Evolutionary conservation across 2,888 invertebrate species (phyloP), one percentile per base, ranked within the genome.

Genomic region (Dinocampus coccinellae): DNA sequence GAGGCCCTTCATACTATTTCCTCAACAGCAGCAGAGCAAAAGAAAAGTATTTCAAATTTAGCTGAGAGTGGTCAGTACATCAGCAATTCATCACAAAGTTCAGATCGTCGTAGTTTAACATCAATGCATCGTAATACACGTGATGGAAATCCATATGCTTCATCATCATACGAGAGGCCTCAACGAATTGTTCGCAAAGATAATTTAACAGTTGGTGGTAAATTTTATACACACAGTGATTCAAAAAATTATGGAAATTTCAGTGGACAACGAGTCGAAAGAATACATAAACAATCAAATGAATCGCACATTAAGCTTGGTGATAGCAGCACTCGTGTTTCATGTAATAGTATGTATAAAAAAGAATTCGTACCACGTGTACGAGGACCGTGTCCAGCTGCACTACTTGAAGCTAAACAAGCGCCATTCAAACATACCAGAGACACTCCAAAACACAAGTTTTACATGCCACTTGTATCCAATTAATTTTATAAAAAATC

Each of bases 341-440:
- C 91, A 69, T 90, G 91, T 1, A 47, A 47, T 47, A 91, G 92
- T 75, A 86, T 88, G 70, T 95, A 96, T 86, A 93, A 93, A 84
- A 93, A 92, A 78, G 95, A 96, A 86, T 95, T 91, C 82, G 91
- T 92, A 16, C 91, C 93, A 0, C 90, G 92, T 75, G 92, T 92
- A 77, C 88, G 89, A 34, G 94, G 94, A 65, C 93, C 94, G 0
- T 96, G 96, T 86, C 95, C 95, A 0, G 95, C 95, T 39, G 91
- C 94, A 36, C 89, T 95, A 75, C 90, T 95, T 68, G 93, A 95
- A 82, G 90, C 92, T 47, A 92, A 93, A 70, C 90, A 91, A 75
- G 92, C 94, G 70, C 94, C 94, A 20, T 96, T 93, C 88, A 94
- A 94, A 87, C 95, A 95, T 82, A 95, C 95, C 29, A 90, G 95